Conservation (phyloP, 2,113 vertebrate genomes). For the Notechis scutatus region DNA sequence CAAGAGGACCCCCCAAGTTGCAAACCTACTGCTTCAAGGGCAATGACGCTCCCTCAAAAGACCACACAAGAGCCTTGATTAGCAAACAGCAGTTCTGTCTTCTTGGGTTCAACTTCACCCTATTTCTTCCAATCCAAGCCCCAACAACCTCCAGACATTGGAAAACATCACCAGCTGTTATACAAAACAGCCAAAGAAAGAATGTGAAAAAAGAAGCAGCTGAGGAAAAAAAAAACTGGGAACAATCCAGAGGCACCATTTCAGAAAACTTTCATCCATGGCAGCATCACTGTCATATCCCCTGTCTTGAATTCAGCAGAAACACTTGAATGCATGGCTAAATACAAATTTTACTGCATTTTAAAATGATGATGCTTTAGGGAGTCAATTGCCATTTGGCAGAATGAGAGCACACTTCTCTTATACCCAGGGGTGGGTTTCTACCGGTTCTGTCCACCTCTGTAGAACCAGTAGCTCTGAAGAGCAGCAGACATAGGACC, state of each 20-base stretch:
- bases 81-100: neutral
- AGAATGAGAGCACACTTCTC: neutral
- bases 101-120: neutral
- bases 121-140: neutral
- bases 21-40: neutral
- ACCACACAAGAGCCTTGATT: neutral
- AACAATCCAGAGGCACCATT: neutral
- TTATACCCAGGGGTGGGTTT: neutral
- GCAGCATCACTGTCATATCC: neutral
- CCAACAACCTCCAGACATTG: neutral
- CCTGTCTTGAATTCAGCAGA: neutral
- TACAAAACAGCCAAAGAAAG: neutral
- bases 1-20: neutral
- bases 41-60: neutral
- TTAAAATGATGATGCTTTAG: neutral
- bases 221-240: neutral
- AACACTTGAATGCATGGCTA: neutral
- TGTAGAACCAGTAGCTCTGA: too few species aligned
- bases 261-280: neutral
- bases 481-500: too few species aligned
- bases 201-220: neutral
- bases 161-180: neutral
- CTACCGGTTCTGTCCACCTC: too few species aligned
- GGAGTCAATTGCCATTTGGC: neutral
- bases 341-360: neutral